Evolutionary conservation across 1,140 invertebrate species (phyloP).

Genomic region (Leptonema lineaticorne): DNA sequence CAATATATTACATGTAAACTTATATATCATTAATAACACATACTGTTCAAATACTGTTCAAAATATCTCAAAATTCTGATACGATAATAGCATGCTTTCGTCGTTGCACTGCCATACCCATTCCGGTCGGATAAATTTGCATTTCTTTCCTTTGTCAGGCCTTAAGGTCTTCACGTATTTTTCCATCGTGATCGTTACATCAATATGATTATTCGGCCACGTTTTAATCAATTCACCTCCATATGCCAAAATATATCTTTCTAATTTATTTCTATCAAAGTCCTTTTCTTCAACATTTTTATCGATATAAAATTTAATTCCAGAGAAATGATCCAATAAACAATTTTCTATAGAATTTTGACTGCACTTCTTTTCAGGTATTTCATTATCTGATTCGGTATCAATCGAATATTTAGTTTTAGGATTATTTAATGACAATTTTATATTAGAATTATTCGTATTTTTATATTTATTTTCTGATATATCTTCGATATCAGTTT

Average conservation of each 20-base stretch:
- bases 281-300: conserved; percentile 12
- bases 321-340: conserved; percentile 26
- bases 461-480: neutral
- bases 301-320: conserved; percentile 37
- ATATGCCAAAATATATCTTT: conserved; percentile 33
- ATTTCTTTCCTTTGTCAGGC: conserved; percentile 26
- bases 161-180: conserved; percentile 21
- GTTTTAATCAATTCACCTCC: conserved; percentile 25
- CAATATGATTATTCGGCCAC: conserved; percentile 31
- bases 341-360: neutral
- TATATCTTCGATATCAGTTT: neutral
- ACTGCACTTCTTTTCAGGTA: neutral
- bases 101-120: conserved; percentile 40
- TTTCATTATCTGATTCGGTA: conserved; percentile 32
- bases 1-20: too few species aligned
- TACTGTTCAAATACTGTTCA: neutral
- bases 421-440: neutral
- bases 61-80: conserved; percentile 22
- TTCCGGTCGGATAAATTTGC: conserved; percentile 33
- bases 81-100: conserved; percentile 24
- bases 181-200: conserved; percentile 30
- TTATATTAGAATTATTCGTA: neutral
- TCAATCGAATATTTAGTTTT: neutral
- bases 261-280: conserved; percentile 21
- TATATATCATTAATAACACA: neutral